Evolutionary conservation across 2,113 vertebrate genomes (phyloP).

Genomic region (Nanorana parkeri): DNA sequence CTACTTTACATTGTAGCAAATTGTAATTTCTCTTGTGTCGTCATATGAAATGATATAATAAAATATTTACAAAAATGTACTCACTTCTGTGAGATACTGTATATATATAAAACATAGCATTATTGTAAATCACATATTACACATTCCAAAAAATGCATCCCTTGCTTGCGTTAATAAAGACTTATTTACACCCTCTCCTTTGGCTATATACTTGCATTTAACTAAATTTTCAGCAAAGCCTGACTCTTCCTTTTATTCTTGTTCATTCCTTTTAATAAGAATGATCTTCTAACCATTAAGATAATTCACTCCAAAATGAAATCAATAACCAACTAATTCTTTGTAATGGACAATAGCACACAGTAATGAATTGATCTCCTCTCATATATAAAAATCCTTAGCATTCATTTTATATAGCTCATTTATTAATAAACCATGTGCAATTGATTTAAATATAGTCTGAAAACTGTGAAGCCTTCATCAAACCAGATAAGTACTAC

Average conservation of each 20-base stretch:
- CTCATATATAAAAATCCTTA: constrained; percentile 49
- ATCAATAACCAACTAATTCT: constrained; percentile 53
- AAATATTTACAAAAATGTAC: too few species aligned
- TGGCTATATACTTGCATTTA: too few species aligned
- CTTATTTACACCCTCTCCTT: too few species aligned
- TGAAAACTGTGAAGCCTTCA: constrained; percentile 12
- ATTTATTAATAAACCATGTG: constrained; percentile 47
- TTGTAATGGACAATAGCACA: constrained; percentile 50
- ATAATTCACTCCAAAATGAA: constrained; percentile 53
- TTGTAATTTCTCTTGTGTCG: too few species aligned
- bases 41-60: too few species aligned
- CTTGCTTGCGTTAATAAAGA: too few species aligned
- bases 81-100: too few species aligned
- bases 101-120: too few species aligned
- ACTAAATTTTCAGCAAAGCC: neutral
- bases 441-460: constrained; percentile 44
- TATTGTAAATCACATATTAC: too few species aligned
- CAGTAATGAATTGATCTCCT: constrained; percentile 54
- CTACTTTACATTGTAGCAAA: too few species aligned
- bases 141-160: too few species aligned
- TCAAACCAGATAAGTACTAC: constrained; percentile 27
- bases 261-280: constrained; percentile 51
- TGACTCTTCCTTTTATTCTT: neutral
- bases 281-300: constrained; percentile 51
- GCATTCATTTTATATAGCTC: constrained; percentile 43